phyloP scores from a whole-genome alignment of 2,113 vertebrate species.

The Rattus rattus region DNA sequence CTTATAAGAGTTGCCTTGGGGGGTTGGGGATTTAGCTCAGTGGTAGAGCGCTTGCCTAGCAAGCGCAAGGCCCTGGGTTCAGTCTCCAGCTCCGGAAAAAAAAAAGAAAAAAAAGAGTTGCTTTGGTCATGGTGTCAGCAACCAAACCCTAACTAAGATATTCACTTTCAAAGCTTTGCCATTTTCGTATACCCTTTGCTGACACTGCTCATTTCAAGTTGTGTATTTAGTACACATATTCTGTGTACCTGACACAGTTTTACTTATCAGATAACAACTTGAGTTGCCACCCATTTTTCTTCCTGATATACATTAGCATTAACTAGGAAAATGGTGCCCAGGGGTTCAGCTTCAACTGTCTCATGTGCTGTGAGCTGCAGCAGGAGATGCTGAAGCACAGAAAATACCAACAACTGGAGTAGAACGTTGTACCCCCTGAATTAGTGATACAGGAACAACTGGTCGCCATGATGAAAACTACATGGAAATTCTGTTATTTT shows the following conservation, averaged over 20 bases:
- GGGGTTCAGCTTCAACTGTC: neutral
- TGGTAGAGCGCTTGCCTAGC: too few species aligned
- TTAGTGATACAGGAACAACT: neutral
- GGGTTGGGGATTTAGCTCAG: too few species aligned
- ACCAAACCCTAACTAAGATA: too few species aligned
- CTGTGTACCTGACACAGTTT: neutral
- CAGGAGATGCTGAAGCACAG: neutral
- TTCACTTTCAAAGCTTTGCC: neutral
- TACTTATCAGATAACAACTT: neutral
- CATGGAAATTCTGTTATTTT: slow-evolving; percentile 39
- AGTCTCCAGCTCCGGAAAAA: too few species aligned
- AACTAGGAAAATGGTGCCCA: neutral
- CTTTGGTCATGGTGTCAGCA: too few species aligned
- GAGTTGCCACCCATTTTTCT: neutral
- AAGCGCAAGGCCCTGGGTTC: too few species aligned
- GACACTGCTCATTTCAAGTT: neutral
- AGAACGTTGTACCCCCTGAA: neutral
- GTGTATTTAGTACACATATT: slow-evolving; percentile 5
- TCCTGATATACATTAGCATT: neutral
- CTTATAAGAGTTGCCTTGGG: too few species aligned
- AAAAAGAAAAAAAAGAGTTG: too few species aligned
- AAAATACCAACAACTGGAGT: neutral
- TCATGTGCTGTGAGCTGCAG: neutral
- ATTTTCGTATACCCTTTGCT: neutral
- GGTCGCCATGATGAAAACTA: slow-evolving; percentile 5